Evolutionary conservation across 1,140 invertebrate genomes (phyloP).

Genomic region (Planococcus citri): DNA sequence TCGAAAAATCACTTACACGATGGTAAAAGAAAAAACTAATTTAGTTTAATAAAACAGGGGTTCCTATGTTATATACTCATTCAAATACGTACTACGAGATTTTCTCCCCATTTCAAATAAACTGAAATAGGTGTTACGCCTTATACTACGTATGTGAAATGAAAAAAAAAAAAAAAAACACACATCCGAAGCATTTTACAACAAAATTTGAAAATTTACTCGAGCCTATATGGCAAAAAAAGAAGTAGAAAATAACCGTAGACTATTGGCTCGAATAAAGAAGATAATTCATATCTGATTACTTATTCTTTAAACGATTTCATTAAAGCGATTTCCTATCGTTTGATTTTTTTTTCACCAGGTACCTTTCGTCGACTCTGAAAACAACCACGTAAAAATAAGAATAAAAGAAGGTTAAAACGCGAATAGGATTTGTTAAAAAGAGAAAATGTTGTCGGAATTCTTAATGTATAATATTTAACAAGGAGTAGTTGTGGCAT

Average conservation of each 20-base stretch:
- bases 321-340: constrained; percentile 15
- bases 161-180: not conserved
- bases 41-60: not conserved
- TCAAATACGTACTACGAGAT: no score
- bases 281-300: constrained; percentile 10
- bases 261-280: no score
- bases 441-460: constrained; percentile 20
- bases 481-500: constrained; percentile 16
- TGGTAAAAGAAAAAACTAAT: not conserved
- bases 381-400: not conserved
- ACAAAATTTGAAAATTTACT: no score
- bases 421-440: constrained; percentile 13
- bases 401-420: not conserved
- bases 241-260: no score
- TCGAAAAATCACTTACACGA: not conserved
- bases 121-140: no score
- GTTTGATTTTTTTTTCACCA: not conserved
- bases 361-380: not conserved
- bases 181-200: no score
- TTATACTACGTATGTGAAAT: not conserved
- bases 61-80: no score
- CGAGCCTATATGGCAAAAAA: no score
- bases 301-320: constrained; percentile 10
- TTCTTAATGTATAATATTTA: constrained; percentile 20
- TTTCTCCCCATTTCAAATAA: not conserved